These are phyloP conservation scores for Nomada flava DNA, from an alignment of 2,888 invertebrate species.

Conservation along the genomic window DNA sequence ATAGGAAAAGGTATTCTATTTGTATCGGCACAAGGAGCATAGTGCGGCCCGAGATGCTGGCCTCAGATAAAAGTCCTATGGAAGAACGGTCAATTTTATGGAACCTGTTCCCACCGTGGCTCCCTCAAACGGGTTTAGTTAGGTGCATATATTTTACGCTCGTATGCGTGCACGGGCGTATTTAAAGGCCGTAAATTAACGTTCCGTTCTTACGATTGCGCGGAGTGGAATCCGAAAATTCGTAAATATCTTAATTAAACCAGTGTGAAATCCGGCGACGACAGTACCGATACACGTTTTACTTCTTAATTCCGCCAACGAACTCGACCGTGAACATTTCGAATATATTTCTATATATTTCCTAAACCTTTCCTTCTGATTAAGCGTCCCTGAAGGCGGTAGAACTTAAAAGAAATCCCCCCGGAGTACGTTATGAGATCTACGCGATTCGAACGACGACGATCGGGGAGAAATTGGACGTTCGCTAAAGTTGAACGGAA, in stretches of 20 bases:
- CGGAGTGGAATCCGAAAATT: conserved; percentile 74
- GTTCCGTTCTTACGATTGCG: conserved; percentile 65
- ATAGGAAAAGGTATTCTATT: neutral
- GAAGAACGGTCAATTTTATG: conserved; percentile 81
- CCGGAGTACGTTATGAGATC: too few species aligned
- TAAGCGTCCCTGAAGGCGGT: too few species aligned
- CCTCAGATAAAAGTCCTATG: conserved; percentile 67
- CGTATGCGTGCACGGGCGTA: conserved; percentile 69
- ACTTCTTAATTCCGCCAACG: conserved; percentile 31
- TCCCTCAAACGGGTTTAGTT: conserved; percentile 76
- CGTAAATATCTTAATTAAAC: conserved; percentile 78
- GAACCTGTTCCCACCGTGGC: conserved; percentile 80
- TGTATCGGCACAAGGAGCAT: conserved; percentile 33
- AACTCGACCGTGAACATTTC: too few species aligned
- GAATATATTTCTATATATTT: too few species aligned
- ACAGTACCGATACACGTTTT: conserved; percentile 10
- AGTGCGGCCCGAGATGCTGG: conserved; percentile 56
- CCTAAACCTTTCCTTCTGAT: too few species aligned
- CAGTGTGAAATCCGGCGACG: conserved; percentile 6
- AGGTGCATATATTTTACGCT: conserved; percentile 78
- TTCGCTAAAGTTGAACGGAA: neutral
- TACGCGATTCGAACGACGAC: too few species aligned
- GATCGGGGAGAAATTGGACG: neutral
- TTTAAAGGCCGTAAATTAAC: conserved; percentile 80
- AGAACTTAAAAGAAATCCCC: too few species aligned